Evolutionary conservation across 1,140 invertebrate genomes (phyloP).

Genomic region (Eciton burchellii): DNA sequence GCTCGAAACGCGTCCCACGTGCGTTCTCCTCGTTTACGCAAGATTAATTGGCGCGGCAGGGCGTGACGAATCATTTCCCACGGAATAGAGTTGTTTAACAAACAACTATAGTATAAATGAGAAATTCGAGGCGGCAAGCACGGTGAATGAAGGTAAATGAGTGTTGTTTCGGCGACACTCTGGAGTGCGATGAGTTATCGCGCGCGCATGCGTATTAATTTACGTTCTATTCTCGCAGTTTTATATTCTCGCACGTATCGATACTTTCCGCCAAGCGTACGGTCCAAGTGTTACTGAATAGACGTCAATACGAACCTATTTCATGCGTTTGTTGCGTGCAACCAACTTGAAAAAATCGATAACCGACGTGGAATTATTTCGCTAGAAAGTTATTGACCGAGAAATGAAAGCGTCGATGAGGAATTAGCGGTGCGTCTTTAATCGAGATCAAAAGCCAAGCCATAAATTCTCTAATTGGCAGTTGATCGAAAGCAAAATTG

Average conservation of each 20-base stretch:
- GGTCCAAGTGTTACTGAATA: background rate
- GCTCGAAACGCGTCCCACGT: constrained; percentile 10
- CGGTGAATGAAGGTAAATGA: background rate
- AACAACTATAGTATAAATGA: constrained; percentile 2
- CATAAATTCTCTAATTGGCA: constrained; percentile 76
- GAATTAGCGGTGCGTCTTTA: constrained; percentile 6
- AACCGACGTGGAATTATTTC: constrained; percentile 68
- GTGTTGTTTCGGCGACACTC: background rate
- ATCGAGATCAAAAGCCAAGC: constrained; percentile 75
- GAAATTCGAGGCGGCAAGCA: background rate
- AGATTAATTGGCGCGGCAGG: constrained; percentile 40
- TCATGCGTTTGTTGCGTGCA: constrained; percentile 67
- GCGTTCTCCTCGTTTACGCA: constrained; percentile 45
- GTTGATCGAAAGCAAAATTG: constrained; percentile 58
- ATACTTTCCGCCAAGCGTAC: background rate
- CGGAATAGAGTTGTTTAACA: background rate
- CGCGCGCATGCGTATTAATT: too few species aligned
- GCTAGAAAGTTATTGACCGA: constrained; percentile 68
- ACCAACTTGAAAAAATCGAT: constrained; percentile 63
- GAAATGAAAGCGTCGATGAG: constrained; percentile 48
- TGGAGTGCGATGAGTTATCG: too few species aligned
- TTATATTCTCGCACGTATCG: background rate
- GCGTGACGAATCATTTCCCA: constrained; percentile 4
- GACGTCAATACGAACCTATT: constrained; percentile 52
- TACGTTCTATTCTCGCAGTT: background rate